These are phyloP conservation scores for Chlorops oryzae DNA, from an alignment of 1,140 invertebrate genomes.

Conservation along the genomic window DNA sequence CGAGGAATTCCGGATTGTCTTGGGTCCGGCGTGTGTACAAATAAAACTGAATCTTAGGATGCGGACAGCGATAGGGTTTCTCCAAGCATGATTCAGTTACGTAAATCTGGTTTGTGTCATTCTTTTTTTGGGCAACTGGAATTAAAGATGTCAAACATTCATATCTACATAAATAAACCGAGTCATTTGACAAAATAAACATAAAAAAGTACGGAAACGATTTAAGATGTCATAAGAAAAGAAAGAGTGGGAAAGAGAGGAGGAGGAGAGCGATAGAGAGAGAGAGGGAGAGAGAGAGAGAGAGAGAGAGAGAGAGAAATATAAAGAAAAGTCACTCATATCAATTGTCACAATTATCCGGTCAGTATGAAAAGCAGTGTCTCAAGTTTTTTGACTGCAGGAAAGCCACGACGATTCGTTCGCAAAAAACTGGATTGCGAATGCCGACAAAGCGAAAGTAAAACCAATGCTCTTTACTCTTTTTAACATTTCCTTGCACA, in stretches of 20 bases:
- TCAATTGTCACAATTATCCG: neutral
- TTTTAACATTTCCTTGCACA: neutral
- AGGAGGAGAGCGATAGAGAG: neutral
- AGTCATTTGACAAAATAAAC: too few species aligned
- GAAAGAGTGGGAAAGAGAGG: neutral
- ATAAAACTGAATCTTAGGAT: conserved; percentile 74
- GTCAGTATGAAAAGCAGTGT: neutral
- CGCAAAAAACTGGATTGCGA: neutral
- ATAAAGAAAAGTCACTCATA: neutral
- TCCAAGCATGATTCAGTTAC: conserved; percentile 76
- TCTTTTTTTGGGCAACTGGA: conserved; percentile 34
- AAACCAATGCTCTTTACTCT: neutral
- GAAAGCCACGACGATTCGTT: neutral
- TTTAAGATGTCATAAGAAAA: too few species aligned
- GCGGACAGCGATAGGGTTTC: conserved; percentile 70
- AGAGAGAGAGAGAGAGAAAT: neutral
- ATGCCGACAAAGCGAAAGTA: neutral
- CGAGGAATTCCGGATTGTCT: conserved; percentile 62
- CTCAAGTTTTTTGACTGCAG: neutral
- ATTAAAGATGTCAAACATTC: conserved; percentile 3
- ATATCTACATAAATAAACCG: neutral
- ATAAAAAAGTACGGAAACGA: too few species aligned
- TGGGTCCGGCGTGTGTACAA: conserved; percentile 76
- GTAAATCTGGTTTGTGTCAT: conserved; percentile 52
- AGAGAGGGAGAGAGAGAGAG: neutral